Conservation (phyloP, 2,888 invertebrate species). For the Eupelmus urozonus region DNA sequence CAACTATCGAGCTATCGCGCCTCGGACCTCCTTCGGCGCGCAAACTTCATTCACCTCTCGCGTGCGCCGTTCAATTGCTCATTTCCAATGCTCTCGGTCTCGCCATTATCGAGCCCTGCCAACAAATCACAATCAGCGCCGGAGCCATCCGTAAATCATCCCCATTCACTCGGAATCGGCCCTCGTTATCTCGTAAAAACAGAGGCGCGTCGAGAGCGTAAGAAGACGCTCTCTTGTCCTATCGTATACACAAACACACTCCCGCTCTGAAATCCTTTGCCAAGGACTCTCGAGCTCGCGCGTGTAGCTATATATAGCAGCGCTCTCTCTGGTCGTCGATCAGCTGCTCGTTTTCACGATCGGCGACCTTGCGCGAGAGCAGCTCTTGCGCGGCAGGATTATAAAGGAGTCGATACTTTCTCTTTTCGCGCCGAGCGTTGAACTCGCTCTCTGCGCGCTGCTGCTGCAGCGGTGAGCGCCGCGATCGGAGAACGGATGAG, state of each 20-base stretch:
- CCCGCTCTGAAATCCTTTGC: slow-evolving; percentile 32
- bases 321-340: slow-evolving; percentile 36
- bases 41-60: no score
- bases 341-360: slow-evolving; percentile 56
- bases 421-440: slow-evolving; percentile 55
- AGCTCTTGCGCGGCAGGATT: slow-evolving; percentile 34
- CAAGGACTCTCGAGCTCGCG: slow-evolving; percentile 38
- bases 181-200: slow-evolving; percentile 25
- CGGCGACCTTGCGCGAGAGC: slow-evolving; percentile 54
- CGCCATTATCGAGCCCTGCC: no score
- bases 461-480: no score
- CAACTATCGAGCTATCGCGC: no score
- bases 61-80: no score
- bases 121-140: slow-evolving; percentile 10
- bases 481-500: no score
- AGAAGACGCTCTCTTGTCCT: neutral
- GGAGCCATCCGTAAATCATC: slow-evolving; percentile 34
- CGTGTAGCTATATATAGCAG: neutral
- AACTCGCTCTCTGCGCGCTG: slow-evolving; percentile 21
- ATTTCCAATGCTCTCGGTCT: no score
- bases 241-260: no score
- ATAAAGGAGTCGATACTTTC: slow-evolving; percentile 54
- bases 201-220: neutral
- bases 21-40: no score
- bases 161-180: neutral